Evolutionary conservation across 1,140 invertebrate genomes (phyloP), one percentile per base, ranked within the genome.

Genomic region (Chlorops oryzae): DNA sequence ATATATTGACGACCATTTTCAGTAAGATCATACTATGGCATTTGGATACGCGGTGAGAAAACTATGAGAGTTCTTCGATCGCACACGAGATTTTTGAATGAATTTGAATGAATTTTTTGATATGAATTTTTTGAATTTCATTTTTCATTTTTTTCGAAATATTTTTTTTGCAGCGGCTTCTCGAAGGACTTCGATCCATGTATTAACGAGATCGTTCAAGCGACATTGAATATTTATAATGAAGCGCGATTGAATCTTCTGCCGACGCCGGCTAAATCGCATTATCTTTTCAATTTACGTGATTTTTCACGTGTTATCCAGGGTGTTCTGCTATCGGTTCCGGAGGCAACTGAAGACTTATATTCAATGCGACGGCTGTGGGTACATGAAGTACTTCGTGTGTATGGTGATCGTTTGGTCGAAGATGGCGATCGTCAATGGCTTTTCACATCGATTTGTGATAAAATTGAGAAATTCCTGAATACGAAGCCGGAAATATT

Each of bases 131-230:
- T n/a, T n/a, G n/a, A n/a, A n/a, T n/a, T n/a, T n/a, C n/a, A n/a
- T n/a, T n/a, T n/a, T n/a, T n/a, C n/a, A n/a, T n/a, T 15, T 32
- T 32, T 32, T 9, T 47, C 34, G 38, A 37, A n/a, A 55, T 60
- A 7, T 38, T 9, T 32, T 34, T 18, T 41, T n/a, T 62, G 46
- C 60, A 83, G 91, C 73, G 92, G 92, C 34, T 98, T 98, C 75
- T 87, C 88, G 35, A 94, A 93, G 73, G 92, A 96, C 51, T 97
- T 97, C 73, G 90, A 95, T 77, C 86, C 90, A 0, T 91, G 88
- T 59, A 90, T 95, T 40, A 85, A 92, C 55, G 85, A 96, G 74
- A 80, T 97, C 39, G 90, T 97, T 2, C 65, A 77, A 20, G 90
- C 87, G 0, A 96, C 93, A 4, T 73, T 97, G 37, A 81, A 86